These are phyloP conservation scores for Apeltes quadracus DNA, from an alignment of 2,113 vertebrate species.

Conservation along the genomic window DNA sequence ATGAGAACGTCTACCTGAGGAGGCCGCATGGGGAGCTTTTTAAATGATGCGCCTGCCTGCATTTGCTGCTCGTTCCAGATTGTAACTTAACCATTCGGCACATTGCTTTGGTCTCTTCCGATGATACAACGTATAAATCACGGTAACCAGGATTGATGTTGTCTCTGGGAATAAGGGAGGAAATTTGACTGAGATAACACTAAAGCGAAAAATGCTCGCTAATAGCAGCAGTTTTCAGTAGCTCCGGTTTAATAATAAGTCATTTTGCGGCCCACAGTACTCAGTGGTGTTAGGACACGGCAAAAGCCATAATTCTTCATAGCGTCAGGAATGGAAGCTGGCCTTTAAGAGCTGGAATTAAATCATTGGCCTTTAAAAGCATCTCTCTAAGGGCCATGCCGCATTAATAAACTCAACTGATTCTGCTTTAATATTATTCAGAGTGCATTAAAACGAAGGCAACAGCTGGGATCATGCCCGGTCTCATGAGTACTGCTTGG, in stretches of 20 bases:
- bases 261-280: constrained; percentile 61
- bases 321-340: constrained; percentile 74
- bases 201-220: constrained; percentile 66
- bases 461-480: constrained; percentile 79
- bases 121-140: constrained; percentile 56
- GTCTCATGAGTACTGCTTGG: constrained; percentile 70
- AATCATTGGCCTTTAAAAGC: constrained; percentile 84
- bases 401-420: constrained; percentile 82
- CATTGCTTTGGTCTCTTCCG: constrained; percentile 30
- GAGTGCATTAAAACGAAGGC: constrained; percentile 81
- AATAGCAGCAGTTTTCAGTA: constrained; percentile 68
- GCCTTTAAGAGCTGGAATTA: constrained; percentile 82
- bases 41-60: constrained; percentile 19
- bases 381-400: constrained; percentile 77
- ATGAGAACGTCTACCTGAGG: constrained; percentile 15
- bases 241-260: constrained; percentile 72
- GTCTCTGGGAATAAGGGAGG: constrained; percentile 44
- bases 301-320: constrained; percentile 77
- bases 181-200: constrained; percentile 60
- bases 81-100: constrained; percentile 16
- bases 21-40: constrained; percentile 23
- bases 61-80: constrained; percentile 20
- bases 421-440: constrained; percentile 83
- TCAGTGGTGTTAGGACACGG: constrained; percentile 70
- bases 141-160: constrained; percentile 55